Base-by-base conservation (phyloP, 1,140 invertebrate genomes). In the Temnothorax curvispinosus region DNA sequence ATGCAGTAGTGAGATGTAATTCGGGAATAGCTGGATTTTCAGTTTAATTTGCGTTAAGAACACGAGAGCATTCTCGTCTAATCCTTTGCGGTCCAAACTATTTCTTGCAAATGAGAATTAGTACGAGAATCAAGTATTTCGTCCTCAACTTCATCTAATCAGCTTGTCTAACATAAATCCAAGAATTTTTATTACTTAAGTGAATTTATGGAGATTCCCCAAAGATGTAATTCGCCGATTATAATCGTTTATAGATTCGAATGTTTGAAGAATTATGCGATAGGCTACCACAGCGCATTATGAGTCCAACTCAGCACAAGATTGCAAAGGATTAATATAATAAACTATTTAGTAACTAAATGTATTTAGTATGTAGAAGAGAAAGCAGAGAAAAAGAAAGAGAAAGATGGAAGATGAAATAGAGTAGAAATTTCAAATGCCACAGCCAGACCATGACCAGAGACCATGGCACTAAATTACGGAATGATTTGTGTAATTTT, bases 261-360 rank as follows among this genome's bases (percentile, higher is more conserved):
- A 35, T 8, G 7, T 1, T 64, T 18, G 15, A n/a, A 38, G 18
- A 35, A 18, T 62, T 62, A 62, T n/a, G 15, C 11, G 60, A 35
- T 15, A 15, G 1, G 21, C 21, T 6, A 32, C 2, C 11, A 11
- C 44, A 47, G 44, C 44, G 11, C 44, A 47, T 47, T 27, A 32
- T 32, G 27, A 32, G 27, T 35, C 13, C 2, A 62, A 64, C 0
- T 64, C 15, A 15, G 9, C 7, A 3, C 8, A 35, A 8, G 6
- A 35, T 0, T 3, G 3, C 8, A 27, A 35, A 18, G 60, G 21
- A 18, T 50, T 4, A 5, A 35, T 18, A 35, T 27, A 35, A 11
- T 7, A 32, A 71, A 52, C 35, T 72, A 52, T 72, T 52, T 11
- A 35, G 13, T 18, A 52, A 72, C 52, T 71, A 69, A 62, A 69